phyloP scores from a whole-genome alignment of 2,797 vertebrate genomes.

The Momotus momota region DNA sequence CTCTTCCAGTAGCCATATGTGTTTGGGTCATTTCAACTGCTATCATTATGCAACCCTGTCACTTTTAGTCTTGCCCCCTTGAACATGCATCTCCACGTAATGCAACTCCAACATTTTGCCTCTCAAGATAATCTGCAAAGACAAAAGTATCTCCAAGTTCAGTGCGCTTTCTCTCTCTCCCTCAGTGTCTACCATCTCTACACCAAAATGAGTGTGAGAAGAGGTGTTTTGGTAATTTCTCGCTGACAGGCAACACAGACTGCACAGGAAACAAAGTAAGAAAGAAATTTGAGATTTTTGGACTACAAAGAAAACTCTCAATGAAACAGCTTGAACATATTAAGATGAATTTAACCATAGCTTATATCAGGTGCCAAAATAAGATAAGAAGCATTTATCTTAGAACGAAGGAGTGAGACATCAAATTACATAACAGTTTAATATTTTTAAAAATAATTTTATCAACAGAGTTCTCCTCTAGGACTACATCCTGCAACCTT shows the following conservation, averaged over 20 bases:
- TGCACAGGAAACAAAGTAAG: background rate
- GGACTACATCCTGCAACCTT: background rate
- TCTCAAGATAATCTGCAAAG: background rate
- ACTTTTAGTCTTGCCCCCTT: background rate
- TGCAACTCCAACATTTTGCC: background rate
- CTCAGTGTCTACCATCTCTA: background rate
- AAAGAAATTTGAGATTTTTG: background rate
- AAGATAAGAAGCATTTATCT: background rate
- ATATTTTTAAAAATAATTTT: background rate
- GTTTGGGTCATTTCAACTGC: background rate
- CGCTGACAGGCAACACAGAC: background rate
- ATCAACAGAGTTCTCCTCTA: background rate
- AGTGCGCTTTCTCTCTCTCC: background rate
- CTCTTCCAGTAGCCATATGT: background rate
- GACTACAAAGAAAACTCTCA: background rate
- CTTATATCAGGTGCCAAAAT: constrained; percentile 32
- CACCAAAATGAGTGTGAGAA: background rate
- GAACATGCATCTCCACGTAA: background rate
- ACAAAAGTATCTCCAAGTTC: background rate
- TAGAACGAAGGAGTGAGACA: background rate
- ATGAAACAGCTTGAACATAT: background rate
- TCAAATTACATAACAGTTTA: background rate
- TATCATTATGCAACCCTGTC: background rate
- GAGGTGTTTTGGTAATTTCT: background rate
- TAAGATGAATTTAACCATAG: background rate